Percentiles rank a stretch among this genome's conserved stretches.
phyloP scores from a whole-genome alignment of 2,113 vertebrate species.

The Hepsetus odoe region DNA sequence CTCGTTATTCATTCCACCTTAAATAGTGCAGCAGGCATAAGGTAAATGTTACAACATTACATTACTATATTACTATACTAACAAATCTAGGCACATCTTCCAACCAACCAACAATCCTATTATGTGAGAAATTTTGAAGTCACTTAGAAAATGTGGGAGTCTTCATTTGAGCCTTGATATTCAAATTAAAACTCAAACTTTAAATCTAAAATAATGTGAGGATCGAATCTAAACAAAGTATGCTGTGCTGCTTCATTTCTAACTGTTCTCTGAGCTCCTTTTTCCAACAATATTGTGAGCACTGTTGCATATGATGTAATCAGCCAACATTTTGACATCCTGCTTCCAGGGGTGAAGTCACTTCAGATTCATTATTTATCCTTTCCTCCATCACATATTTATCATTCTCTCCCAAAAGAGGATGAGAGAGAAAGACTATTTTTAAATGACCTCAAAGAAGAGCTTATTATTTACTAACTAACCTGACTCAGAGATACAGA shows the following conservation, averaged over 20 bases:
- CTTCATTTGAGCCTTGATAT: too few relatives aligned
- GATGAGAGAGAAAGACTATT: constrained; percentile 11
- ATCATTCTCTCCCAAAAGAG: constrained; percentile 17
- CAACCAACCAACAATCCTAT: too few relatives aligned
- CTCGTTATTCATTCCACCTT: too few relatives aligned
- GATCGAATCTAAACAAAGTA: too few relatives aligned
- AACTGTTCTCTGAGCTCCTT: background rate
- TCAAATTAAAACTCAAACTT: too few relatives aligned
- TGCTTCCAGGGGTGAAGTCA: constrained; percentile 36
- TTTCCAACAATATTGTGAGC: background rate
- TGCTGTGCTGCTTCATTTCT: background rate
- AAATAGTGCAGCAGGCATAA: too few relatives aligned
- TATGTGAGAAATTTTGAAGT: too few relatives aligned
- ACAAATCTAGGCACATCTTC: too few relatives aligned
- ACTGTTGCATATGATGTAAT: constrained; percentile 22
- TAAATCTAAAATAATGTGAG: too few relatives aligned
- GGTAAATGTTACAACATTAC: too few relatives aligned
- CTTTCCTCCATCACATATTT: constrained; percentile 28
- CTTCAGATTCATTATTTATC: constrained; percentile 44
- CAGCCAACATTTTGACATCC: constrained; percentile 8
- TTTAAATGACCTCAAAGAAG: background rate
- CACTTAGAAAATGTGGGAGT: too few relatives aligned
- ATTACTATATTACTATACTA: too few relatives aligned
- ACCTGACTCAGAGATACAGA: background rate
- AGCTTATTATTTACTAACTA: constrained; percentile 1